phyloP scores from a whole-genome alignment of 2,888 invertebrate species.

The Heliconius ethilla region DNA sequence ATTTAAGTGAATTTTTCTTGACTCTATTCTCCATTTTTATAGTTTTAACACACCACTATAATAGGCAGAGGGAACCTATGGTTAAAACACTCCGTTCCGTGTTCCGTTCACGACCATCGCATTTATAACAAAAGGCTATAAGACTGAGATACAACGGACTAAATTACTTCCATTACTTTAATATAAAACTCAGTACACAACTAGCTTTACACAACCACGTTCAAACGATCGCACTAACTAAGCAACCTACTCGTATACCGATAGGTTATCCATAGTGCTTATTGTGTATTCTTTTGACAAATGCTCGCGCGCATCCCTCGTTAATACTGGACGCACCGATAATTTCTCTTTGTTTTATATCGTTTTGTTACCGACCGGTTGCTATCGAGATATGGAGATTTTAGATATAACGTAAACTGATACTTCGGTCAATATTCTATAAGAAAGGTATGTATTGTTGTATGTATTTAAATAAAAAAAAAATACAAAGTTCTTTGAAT shows the following conservation, averaged over 20 bases:
- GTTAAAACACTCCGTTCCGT: not conserved
- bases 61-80: not conserved
- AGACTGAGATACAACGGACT: no score
- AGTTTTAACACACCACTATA: no score
- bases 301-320: slow-evolving; percentile 62
- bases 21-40: no score
- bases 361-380: slow-evolving; percentile 52
- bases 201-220: slow-evolving; percentile 48
- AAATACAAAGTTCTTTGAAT: not conserved
- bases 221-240: slow-evolving; percentile 69
- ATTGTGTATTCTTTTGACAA: slow-evolving; percentile 78
- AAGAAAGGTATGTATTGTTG: slow-evolving; percentile 19
- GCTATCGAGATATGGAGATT: slow-evolving; percentile 42
- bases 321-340: slow-evolving; percentile 61
- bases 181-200: slow-evolving; percentile 49
- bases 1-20: not conserved
- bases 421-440: slow-evolving; percentile 33
- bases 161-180: not conserved
- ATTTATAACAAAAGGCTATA: no score
- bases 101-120: no score
- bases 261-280: slow-evolving; percentile 74
- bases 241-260: slow-evolving; percentile 61
- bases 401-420: slow-evolving; percentile 44
- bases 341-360: slow-evolving; percentile 58
- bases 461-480: not conserved